Evolutionary conservation across 2,113 vertebrate species (phyloP), one percentile per base, ranked within the genome.

Genomic region (Meles meles): DNA sequence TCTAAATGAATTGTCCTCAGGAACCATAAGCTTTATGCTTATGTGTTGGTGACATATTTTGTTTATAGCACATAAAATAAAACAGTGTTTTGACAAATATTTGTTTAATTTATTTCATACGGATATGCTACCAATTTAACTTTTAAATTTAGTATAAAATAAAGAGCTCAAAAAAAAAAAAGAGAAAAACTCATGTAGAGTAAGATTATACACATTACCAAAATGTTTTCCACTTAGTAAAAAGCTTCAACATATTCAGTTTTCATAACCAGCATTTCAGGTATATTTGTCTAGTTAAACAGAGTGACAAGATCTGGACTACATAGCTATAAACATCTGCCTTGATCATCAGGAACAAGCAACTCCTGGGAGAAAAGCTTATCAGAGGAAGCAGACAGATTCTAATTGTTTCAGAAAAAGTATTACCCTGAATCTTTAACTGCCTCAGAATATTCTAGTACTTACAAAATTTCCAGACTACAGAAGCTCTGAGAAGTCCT

Each of bases 81-180:
- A 88, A 52, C 49, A 80, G 13, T 94, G 25, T 57, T 52, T 88
- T 94, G 25, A 94, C 37, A 96, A 97, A 85, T 76, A 96, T 93
- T 96, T 76, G 37, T 42, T 82, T 81, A 87, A 94, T 93, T 86
- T 88, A 47, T 88, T 91, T 96, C 21, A 52, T 71, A 90, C 6
- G 47, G 29, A 81, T 77, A 65, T 61, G 37, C 31, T 31, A 92
- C 42, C 63, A 88, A 80, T 61, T 95, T 93, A 88, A 79, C 15
- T 96, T 76, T 96, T 88, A 88, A 88, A 81, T 85, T 37, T 6
- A 61, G 3, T 76, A 63, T 69, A 81, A 87, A 39, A 52, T 72
- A 65, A 20, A 57, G 20, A 83, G 4, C 12, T 61, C 13, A 12
- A 55, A 85, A 65, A 76, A 63, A 76, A 42, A 44, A 52, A 49